Conservation (phyloP, 2,797 vertebrate genomes). For the Rhincodon typus region DNA sequence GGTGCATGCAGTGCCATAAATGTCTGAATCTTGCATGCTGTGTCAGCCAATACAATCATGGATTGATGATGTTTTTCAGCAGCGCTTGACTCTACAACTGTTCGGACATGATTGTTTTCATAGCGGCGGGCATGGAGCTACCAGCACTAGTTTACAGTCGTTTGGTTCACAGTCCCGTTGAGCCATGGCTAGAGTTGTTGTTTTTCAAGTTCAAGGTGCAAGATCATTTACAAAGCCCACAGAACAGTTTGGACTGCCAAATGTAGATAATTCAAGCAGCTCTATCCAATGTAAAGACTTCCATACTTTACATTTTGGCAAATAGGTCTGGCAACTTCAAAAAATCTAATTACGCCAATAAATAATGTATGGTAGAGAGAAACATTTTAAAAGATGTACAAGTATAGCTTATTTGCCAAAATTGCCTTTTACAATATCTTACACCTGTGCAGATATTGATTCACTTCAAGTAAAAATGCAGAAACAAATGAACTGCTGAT, state of each 20-base stretch:
- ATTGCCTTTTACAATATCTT: neutral
- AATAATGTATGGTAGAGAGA: neutral
- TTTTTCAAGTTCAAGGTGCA: neutral
- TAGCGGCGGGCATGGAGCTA: neutral
- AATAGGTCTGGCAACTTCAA: neutral
- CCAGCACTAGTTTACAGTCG: neutral
- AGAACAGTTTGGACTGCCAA: neutral
- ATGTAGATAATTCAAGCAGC: neutral
- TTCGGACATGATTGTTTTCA: neutral
- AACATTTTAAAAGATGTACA: conserved; percentile 8
- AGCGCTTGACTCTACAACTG: neutral
- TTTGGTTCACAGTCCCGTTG: neutral
- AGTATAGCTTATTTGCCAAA: neutral
- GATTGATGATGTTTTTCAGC: neutral
- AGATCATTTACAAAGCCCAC: neutral
- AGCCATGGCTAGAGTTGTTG: neutral
- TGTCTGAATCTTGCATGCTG: neutral
- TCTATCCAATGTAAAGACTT: neutral
- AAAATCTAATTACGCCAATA: neutral
- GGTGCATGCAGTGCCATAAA: neutral
- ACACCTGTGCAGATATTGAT: neutral
- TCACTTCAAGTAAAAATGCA: neutral
- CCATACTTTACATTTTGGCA: neutral
- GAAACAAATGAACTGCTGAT: neutral
- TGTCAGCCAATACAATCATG: neutral